Conservation (phyloP, 2,797 vertebrate genomes). For the Aratinga solstitialis region DNA sequence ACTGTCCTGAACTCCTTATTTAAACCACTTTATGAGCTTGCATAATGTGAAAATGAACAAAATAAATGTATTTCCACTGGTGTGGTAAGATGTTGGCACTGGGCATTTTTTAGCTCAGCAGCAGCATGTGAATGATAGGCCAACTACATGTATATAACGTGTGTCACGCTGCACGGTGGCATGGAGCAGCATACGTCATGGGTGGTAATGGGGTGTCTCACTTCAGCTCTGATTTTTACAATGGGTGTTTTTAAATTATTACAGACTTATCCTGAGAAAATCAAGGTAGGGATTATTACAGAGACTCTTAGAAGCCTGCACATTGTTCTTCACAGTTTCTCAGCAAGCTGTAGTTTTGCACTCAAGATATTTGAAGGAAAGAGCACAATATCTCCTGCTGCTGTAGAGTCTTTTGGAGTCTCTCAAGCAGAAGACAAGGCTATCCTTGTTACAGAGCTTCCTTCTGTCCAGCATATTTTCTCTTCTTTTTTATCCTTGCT, state of each 20-base stretch:
- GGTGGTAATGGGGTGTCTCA: not conserved
- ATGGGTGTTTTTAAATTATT: not conserved
- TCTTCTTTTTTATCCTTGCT: not conserved
- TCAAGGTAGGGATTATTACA: not conserved
- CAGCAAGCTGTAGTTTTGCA: not conserved
- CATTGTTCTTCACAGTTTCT: not conserved
- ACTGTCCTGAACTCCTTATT: not conserved
- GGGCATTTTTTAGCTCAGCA: slow-evolving; percentile 23
- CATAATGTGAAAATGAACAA: not conserved
- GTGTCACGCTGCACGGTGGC: not conserved
- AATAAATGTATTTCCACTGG: slow-evolving; percentile 22
- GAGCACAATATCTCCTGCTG: not conserved
- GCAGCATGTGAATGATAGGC: not conserved
- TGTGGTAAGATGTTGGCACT: slow-evolving; percentile 1
- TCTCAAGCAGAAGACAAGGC: not conserved
- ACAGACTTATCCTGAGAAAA: not conserved
- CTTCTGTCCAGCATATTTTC: not conserved
- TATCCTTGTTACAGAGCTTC: not conserved
- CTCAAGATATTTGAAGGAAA: not conserved
- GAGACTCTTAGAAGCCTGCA: not conserved
- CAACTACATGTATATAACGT: not conserved
- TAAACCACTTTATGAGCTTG: not conserved
- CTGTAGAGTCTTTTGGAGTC: not conserved
- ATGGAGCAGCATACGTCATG: not conserved
- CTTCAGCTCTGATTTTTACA: not conserved